Percentiles rank a stretch among this genome's conserved stretches.
phyloP scores from a whole-genome alignment of 2,797 vertebrate species.

The Gymnothorax javanicus region DNA sequence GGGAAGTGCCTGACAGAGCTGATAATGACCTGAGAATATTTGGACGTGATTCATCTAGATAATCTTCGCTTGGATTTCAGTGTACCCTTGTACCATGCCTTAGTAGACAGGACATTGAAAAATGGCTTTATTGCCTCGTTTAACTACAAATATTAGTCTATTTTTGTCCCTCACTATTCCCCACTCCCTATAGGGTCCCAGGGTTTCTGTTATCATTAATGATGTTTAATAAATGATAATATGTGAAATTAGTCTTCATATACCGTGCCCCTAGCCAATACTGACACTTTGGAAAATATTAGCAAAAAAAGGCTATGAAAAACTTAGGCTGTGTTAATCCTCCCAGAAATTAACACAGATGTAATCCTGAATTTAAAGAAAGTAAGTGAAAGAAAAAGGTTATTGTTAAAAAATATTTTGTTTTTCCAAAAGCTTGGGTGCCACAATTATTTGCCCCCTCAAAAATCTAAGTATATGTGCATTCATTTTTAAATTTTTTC shows the following conservation, averaged over 20 bases:
- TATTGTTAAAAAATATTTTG: too few relatives aligned
- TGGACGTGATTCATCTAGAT: constrained; percentile 13
- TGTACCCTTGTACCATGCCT: not conserved
- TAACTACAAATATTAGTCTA: not conserved
- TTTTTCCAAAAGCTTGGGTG: too few relatives aligned
- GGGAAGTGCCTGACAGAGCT: not conserved
- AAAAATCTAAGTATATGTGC: too few relatives aligned
- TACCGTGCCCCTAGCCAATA: not conserved
- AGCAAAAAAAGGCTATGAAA: too few relatives aligned
- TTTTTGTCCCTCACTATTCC: not conserved
- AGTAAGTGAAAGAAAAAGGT: too few relatives aligned
- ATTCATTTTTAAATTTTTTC: too few relatives aligned
- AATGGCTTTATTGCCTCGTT: not conserved
- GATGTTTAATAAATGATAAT: not conserved
- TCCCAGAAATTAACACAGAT: too few relatives aligned
- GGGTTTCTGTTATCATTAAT: not conserved
- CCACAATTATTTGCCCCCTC: too few relatives aligned
- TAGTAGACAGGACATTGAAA: not conserved
- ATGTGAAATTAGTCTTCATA: not conserved
- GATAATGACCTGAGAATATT: constrained; percentile 6
- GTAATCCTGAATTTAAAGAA: too few relatives aligned
- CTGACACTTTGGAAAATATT: too few relatives aligned
- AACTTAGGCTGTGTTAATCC: too few relatives aligned
- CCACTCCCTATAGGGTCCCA: not conserved
- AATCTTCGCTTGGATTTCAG: not conserved